Conservation (phyloP, 1,140 invertebrate genomes). For the Drosophila ercepeae region DNA sequence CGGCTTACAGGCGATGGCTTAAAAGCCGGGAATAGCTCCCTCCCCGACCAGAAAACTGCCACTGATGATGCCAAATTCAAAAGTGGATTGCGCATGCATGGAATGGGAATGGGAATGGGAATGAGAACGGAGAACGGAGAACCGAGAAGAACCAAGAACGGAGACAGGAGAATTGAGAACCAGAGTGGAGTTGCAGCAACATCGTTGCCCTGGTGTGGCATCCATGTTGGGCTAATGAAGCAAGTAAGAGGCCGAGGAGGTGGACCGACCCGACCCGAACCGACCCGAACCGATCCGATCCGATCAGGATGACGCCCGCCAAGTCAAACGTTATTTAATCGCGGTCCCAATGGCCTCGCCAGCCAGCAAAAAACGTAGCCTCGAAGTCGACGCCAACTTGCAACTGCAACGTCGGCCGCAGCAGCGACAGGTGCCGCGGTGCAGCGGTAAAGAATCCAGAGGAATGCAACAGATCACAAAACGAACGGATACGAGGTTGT, state of each 20-base stretch:
- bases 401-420: slow-evolving; percentile 39
- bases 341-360: slow-evolving; percentile 60
- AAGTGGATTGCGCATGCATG: slow-evolving; percentile 75
- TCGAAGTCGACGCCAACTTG: too few relatives aligned
- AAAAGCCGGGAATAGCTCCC: slow-evolving; percentile 56
- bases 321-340: slow-evolving; percentile 81
- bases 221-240: slow-evolving; percentile 71
- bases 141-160: background rate
- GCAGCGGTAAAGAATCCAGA: slow-evolving; percentile 34
- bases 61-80: slow-evolving; percentile 74
- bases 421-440: slow-evolving; percentile 25
- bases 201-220: slow-evolving; percentile 29
- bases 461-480: slow-evolving; percentile 62
- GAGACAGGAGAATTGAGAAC: background rate
- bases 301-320: slow-evolving; percentile 49
- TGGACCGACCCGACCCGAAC: background rate
- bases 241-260: slow-evolving; percentile 31
- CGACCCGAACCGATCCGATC: background rate
- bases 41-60: background rate
- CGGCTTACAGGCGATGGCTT: slow-evolving; percentile 74
- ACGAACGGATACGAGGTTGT: slow-evolving; percentile 43
- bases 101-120: slow-evolving; percentile 68
- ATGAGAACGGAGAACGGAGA: slow-evolving; percentile 2
- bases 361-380: slow-evolving; percentile 13
- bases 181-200: slow-evolving; percentile 24